Percentiles rank a stretch among this genome's conserved stretches.
These are phyloP conservation scores for Chaetorhynchus papuensis DNA, from an alignment of 2,113 vertebrate genomes.

Conservation along the genomic window DNA sequence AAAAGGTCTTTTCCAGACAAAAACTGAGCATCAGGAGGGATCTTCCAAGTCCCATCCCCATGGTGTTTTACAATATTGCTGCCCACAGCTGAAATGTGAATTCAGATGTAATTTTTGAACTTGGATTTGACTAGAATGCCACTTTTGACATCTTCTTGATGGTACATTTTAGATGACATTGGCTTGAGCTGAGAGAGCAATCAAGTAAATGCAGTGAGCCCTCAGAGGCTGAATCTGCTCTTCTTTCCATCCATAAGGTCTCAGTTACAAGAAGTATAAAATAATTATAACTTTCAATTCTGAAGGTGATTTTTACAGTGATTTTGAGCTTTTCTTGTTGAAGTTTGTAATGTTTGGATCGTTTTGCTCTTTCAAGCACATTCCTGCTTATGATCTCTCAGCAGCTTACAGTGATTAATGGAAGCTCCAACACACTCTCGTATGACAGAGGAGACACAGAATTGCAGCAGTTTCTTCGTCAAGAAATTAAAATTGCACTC, in stretches of 20 bases:
- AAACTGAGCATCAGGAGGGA: neutral
- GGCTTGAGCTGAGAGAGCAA: neutral
- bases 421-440: neutral
- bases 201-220: neutral
- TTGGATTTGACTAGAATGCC: neutral
- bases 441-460: neutral
- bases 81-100: neutral
- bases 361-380: neutral
- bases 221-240: neutral
- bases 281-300: neutral
- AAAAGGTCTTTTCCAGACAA: neutral
- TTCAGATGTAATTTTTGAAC: neutral
- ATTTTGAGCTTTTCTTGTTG: neutral
- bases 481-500: slow-evolving; percentile 45
- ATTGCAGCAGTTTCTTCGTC: slow-evolving; percentile 32
- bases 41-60: neutral
- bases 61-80: neutral
- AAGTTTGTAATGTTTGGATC: neutral
- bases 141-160: neutral
- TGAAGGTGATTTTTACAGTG: neutral
- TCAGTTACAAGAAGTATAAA: neutral
- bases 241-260: neutral
- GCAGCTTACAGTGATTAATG: neutral
- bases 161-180: neutral
- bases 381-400: neutral